Evolutionary conservation across 2,888 invertebrate species (phyloP).

Genomic region (Nemoura dubitans): DNA sequence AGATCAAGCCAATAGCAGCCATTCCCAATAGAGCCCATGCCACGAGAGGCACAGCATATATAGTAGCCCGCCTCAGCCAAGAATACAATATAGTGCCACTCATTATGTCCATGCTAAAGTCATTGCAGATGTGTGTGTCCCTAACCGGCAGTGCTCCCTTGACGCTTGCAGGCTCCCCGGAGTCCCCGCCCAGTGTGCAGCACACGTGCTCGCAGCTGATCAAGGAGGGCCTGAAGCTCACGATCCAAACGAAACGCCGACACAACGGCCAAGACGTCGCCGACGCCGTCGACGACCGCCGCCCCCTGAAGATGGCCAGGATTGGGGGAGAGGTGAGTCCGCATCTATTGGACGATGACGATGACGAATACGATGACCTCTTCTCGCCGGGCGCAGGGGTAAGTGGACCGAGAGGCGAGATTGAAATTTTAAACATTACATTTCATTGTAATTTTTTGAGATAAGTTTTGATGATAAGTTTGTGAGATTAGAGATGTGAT

Average conservation of each 20-base stretch:
- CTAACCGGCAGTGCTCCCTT: too few species aligned
- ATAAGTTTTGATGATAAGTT: too few species aligned
- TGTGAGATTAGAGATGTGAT: too few species aligned
- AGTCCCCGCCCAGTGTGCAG: slow-evolving; percentile 67
- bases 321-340: slow-evolving; percentile 61
- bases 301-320: slow-evolving; percentile 55
- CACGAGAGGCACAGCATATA: too few species aligned
- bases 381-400: slow-evolving; percentile 63
- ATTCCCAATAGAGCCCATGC: too few species aligned
- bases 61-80: too few species aligned
- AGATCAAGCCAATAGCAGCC: too few species aligned
- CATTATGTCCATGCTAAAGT: too few species aligned
- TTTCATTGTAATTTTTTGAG: too few species aligned
- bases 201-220: slow-evolving; percentile 90
- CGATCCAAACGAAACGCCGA: slow-evolving; percentile 88
- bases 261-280: slow-evolving; percentile 63
- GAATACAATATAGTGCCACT: too few species aligned
- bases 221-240: slow-evolving; percentile 87
- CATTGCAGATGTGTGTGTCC: too few species aligned
- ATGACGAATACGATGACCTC: slow-evolving; percentile 58
- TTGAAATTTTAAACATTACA: too few species aligned
- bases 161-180: slow-evolving; percentile 58
- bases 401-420: slow-evolving; percentile 52
- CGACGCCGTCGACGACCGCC: slow-evolving; percentile 55
- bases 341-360: slow-evolving; percentile 49